A percentile compares a stretch with the other conserved stretches of the same genome.
Evolutionary conservation across 92 coral and sea anemone species (phyloP).

Genomic region (Zoanthus sansibaricus): DNA sequence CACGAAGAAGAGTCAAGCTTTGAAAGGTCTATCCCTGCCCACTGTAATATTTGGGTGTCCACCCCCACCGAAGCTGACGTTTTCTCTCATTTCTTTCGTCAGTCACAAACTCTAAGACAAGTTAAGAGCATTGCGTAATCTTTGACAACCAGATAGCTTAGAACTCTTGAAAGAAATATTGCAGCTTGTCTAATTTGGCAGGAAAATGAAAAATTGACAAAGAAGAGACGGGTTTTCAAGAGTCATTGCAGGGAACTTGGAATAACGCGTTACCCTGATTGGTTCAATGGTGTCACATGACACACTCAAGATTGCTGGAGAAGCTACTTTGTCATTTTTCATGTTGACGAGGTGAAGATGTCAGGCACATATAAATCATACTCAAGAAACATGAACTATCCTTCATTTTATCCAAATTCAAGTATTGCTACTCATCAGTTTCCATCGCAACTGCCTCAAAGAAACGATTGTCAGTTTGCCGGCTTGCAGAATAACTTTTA

Average conservation of each 20-base stretch:
- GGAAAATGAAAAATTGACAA: conserved; percentile 48
- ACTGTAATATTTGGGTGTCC: conserved; percentile 23
- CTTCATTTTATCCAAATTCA: conserved; percentile 87
- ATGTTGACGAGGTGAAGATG: conserved; percentile 92
- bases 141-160: conserved; percentile 5
- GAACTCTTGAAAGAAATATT: conserved; percentile 22
- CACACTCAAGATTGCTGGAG: conserved; percentile 60
- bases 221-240: conserved; percentile 40
- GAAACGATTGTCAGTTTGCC: conserved; percentile 80
- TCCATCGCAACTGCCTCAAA: conserved; percentile 79
- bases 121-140: conserved; percentile 24
- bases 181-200: conserved; percentile 43
- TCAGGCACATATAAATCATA: conserved; percentile 97
- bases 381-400: conserved; percentile 97
- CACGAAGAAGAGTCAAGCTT: conserved; percentile 23
- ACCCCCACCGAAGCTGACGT: conserved; percentile 26
- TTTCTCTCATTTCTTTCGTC: conserved; percentile 38
- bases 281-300: conserved; percentile 89
- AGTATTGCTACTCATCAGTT: conserved; percentile 75
- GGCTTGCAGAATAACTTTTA: conserved; percentile 68
- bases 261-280: conserved; percentile 67
- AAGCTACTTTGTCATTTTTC: conserved; percentile 88
- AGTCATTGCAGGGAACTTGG: conserved; percentile 72
- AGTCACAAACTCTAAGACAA: conserved; percentile 32
- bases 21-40: conserved; percentile 8